Evolutionary conservation across 1,140 invertebrate species (phyloP).

Genomic region (Sycophila sp.): DNA sequence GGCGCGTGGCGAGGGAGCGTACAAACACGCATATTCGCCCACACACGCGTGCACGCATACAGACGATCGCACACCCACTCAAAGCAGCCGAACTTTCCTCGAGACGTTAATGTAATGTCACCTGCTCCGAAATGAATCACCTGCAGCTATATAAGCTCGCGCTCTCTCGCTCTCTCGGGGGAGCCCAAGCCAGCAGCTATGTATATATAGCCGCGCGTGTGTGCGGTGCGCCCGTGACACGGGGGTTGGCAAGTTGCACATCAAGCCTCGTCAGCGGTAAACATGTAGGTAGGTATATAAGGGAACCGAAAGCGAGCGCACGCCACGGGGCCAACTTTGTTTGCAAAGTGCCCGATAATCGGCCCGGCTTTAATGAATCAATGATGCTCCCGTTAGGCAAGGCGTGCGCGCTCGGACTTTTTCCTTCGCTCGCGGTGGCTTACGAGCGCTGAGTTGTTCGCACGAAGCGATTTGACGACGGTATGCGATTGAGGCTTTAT

Average conservation of each 20-base stretch:
- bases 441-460: not conserved
- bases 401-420: not conserved
- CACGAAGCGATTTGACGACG: too few relatives aligned
- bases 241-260: not conserved
- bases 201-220: too few relatives aligned
- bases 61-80: too few relatives aligned
- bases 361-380: not conserved
- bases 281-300: not conserved
- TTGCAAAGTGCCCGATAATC: not conserved
- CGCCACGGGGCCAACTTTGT: not conserved
- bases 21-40: too few relatives aligned
- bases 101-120: conserved; percentile 39
- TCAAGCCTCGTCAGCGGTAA: conserved; percentile 7
- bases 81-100: conserved; percentile 37
- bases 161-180: not conserved
- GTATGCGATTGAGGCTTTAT: too few relatives aligned
- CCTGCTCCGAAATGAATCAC: conserved; percentile 19
- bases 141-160: not conserved
- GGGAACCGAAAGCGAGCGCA: not conserved
- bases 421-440: not conserved
- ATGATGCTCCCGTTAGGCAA: not conserved
- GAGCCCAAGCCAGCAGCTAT: not conserved
- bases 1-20: too few relatives aligned
- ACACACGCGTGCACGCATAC: too few relatives aligned
- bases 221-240: too few relatives aligned